phyloP scores from a whole-genome alignment of 2,888 invertebrate genomes.

The Sthenelais limicola region DNA sequence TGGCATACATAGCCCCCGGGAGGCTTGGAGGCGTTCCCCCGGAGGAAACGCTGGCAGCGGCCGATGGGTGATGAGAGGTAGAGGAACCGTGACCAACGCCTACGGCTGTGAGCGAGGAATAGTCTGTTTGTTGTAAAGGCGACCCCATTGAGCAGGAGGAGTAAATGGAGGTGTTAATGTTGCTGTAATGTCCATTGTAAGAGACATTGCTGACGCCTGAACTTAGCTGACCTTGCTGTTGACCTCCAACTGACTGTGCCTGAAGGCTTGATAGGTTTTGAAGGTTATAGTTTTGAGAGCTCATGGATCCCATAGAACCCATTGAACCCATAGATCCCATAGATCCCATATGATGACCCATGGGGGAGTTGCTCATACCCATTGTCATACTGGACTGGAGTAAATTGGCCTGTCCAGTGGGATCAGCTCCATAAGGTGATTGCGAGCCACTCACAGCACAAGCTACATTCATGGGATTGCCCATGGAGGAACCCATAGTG shows the following conservation, averaged over 20 bases:
- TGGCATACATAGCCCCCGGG: not conserved
- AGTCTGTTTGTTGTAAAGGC: not conserved
- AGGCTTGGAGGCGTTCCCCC: constrained; percentile 1
- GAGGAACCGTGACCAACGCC: too few relatives aligned
- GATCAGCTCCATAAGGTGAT: constrained; percentile 56
- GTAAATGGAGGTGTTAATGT: constrained; percentile 19
- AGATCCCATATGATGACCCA: not conserved
- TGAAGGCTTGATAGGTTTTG: constrained; percentile 18
- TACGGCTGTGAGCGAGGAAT: constrained; percentile 9
- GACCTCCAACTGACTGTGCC: not conserved
- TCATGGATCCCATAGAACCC: not conserved
- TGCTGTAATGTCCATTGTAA: not conserved
- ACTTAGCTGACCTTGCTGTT: not conserved
- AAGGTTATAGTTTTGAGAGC: constrained; percentile 20
- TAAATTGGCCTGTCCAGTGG: constrained; percentile 55
- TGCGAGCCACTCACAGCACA: constrained; percentile 55
- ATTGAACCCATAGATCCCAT: not conserved
- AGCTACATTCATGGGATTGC: constrained; percentile 59
- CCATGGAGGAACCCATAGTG: constrained; percentile 55
- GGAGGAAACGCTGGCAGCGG: not conserved
- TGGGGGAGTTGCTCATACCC: constrained; percentile 1
- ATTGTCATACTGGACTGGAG: not conserved
- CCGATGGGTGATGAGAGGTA: too few relatives aligned
- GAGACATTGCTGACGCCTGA: constrained; percentile 4
- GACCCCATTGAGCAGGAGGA: constrained; percentile 26